A percentile compares a stretch with the other conserved stretches of the same genome.
Conservation (phyloP, 2,113 vertebrate species). For the Anguilla rostrata region DNA sequence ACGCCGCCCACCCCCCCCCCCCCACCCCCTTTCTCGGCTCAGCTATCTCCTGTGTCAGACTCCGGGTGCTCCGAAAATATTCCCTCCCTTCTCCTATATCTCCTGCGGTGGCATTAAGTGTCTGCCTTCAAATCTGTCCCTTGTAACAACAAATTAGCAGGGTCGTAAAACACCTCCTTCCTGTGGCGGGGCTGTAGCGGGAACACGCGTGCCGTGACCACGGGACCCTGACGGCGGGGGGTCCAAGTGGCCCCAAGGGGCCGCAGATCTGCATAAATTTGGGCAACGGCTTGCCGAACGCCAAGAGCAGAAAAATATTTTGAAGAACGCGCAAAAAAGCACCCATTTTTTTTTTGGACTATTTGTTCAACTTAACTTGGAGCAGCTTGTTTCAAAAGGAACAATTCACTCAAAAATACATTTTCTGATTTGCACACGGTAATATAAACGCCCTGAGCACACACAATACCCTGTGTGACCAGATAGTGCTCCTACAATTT, state of each 20-base stretch:
- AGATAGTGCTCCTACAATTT: too few relatives aligned
- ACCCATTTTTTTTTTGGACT: background rate
- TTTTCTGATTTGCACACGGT: too few relatives aligned
- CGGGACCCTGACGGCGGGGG: too few relatives aligned
- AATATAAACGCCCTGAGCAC: too few relatives aligned
- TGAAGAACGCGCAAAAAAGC: background rate
- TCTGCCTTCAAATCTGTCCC: slow-evolving; percentile 32
- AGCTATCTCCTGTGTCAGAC: slow-evolving; percentile 36
- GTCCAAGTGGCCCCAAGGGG: background rate
- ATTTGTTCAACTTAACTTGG: background rate
- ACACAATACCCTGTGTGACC: too few relatives aligned
- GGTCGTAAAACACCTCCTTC: background rate
- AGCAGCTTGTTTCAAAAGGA: background rate
- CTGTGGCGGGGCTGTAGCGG: background rate
- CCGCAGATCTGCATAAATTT: background rate
- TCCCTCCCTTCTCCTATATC: slow-evolving; percentile 14
- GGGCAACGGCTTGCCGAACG: background rate
- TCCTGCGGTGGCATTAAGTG: slow-evolving; percentile 14
- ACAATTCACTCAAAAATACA: too few relatives aligned
- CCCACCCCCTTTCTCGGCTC: background rate
- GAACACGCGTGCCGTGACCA: background rate
- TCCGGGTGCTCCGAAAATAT: slow-evolving; percentile 38
- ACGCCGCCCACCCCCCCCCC: slow-evolving; percentile 1
- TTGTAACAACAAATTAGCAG: slow-evolving; percentile 23
- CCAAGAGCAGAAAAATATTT: background rate